phyloP scores from a whole-genome alignment of 2,113 vertebrate species.

The Mobula birostris region DNA sequence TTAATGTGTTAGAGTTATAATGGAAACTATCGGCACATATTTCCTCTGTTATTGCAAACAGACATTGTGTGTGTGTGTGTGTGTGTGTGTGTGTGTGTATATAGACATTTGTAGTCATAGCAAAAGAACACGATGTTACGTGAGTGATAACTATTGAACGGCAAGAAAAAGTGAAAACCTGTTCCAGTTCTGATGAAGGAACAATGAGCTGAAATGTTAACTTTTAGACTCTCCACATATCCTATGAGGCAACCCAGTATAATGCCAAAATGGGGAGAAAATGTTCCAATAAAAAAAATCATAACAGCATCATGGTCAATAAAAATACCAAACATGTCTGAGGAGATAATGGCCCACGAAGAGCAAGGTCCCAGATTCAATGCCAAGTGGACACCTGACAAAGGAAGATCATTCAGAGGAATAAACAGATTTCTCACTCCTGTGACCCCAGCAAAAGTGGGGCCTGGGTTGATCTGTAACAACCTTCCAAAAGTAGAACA shows the following conservation, averaged over 20 bases:
- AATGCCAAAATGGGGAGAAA: not conserved
- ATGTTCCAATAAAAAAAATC: slow-evolving; percentile 35
- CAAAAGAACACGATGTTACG: not conserved
- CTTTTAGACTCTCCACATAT: no score
- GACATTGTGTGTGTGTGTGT: not conserved
- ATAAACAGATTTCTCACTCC: no score
- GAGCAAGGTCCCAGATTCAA: not conserved
- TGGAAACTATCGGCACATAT: not conserved
- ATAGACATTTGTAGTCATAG: not conserved
- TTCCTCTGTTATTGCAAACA: not conserved
- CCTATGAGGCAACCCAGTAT: no score
- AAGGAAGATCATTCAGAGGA: not conserved
- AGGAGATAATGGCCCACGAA: not conserved
- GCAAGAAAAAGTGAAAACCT: not conserved
- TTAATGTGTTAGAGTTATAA: not conserved
- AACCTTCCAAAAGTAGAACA: no score
- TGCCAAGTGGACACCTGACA: not conserved
- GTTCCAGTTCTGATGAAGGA: no score
- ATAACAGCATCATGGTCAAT: slow-evolving; percentile 33
- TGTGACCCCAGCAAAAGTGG: no score
- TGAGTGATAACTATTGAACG: not conserved
- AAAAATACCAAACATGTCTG: not conserved
- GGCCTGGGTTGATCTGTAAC: no score
- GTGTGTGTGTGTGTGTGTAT: no score
- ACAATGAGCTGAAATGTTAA: no score